Conservation (phyloP, 2,888 invertebrate genomes). For the Drosophila koepferae region DNA sequence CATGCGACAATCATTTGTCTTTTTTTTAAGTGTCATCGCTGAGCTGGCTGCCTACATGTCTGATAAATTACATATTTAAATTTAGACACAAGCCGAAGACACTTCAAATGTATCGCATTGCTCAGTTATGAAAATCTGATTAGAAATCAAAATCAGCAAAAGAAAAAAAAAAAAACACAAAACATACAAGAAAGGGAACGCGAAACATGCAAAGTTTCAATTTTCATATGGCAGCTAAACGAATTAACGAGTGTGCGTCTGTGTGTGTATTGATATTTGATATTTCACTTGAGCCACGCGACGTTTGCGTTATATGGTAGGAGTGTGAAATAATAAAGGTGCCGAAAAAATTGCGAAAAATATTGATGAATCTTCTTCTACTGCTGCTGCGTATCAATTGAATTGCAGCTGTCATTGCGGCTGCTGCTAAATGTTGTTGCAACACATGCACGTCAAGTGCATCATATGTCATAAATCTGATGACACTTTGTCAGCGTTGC, state of each 20-base stretch:
- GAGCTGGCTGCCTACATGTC: constrained; percentile 33
- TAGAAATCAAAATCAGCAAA: constrained; percentile 33
- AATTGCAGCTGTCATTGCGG: not conserved
- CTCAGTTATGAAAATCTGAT: constrained; percentile 66
- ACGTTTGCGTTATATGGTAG: constrained; percentile 35
- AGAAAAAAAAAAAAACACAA: not conserved
- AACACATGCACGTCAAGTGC: constrained; percentile 30
- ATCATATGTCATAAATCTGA: constrained; percentile 33
- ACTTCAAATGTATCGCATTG: constrained; percentile 73
- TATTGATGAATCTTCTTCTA: constrained; percentile 21
- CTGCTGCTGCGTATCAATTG: not conserved
- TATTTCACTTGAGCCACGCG: constrained; percentile 11
- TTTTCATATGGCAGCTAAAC: constrained; percentile 57
- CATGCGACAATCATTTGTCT: constrained; percentile 67
- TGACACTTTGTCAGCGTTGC: constrained; percentile 9
- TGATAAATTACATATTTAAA: constrained; percentile 75
- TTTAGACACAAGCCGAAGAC: constrained; percentile 15
- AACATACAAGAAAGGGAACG: not conserved
- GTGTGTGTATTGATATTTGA: constrained; percentile 63
- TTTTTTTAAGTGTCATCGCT: constrained; percentile 14
- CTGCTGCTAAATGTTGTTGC: constrained; percentile 24
- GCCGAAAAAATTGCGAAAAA: not conserved
- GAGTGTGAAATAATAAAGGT: constrained; percentile 1
- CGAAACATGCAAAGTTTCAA: constrained; percentile 26
- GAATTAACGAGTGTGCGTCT: constrained; percentile 67